Evolutionary conservation across 2,797 vertebrate species (phyloP), one percentile per base, ranked within the genome.

Genomic region (Nannoperca australis): DNA sequence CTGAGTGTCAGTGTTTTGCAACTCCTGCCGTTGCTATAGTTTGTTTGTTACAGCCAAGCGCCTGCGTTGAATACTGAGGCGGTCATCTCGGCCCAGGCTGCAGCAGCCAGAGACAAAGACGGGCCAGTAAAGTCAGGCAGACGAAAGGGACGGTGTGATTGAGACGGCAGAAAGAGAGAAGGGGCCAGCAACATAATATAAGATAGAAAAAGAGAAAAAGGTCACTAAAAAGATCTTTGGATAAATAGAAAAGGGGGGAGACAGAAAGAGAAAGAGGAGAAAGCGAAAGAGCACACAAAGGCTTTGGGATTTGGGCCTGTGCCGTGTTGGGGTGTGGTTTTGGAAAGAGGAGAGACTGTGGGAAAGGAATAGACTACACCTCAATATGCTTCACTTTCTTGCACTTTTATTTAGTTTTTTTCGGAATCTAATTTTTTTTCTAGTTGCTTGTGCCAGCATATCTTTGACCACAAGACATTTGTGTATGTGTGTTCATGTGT

Each of bases 291-390:
- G 78, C 86, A 78, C 86, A 89, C 88, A 90, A 89, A 91, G 85
- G 86, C 87, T 90, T 82, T 84, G 86, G 90, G 84, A 85, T 91
- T 93, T 93, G 91, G 91, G 88, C 79, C 88, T 71, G 78, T 88
- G 91, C 91, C 85, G 76, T 54, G 82, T 54, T 38, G 85, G 92
- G 92, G 93, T 92, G 94, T 92, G 92, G 93, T 93, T 93, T 93
- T 93, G 90, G 88, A 93, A 85, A 79, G 83, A 89, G 78, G 64
- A 86, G 83, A 80, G 83, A 83, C 81, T 78, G 69, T 83, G 78
- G 81, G 85, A 89, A 88, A 73, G 71, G 81, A 87, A 82, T 66
- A 53, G 73, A 87, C 89, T 88, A 74, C 78, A 89, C 87, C 90
- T 92, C 87, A 68, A 81, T 84, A 88, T 84, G 86, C 85, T 89